Base-by-base conservation (phyloP, 2,888 invertebrate genomes). In the Tolmerus cingulatus region DNA sequence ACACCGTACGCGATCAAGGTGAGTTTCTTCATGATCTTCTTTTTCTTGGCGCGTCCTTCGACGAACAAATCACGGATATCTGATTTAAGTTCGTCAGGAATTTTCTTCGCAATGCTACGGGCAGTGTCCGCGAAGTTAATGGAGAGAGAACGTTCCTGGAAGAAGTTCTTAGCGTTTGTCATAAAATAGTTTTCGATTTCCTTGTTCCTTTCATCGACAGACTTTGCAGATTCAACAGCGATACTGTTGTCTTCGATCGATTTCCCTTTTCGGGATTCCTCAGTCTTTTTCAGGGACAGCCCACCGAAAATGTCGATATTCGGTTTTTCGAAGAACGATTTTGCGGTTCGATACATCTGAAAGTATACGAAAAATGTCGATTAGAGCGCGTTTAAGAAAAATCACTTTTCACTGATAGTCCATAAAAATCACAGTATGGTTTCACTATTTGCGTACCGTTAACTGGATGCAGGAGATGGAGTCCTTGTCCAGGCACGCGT, bases 401-500 rank as follows among this genome's bases (percentile, higher is more conserved):
- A 55, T 77, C 55, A 46, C 79, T 57, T 81, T 78, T 78, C 87
- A 88, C 88, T 88, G 87, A 77, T 88, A 88, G 86, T 88, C 88
- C 88, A 88, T 79, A 55, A 81, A 34, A 55, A 27, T 82, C 57
- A 82, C 82, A 82, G 7, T 7, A 90, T 34, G 7, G 7, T 90
- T 89, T 90, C 89, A 87, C 12, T 46, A 51, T 82, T 91, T 91
- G 90, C 93, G 91, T 92, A 93, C 93, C 93, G 93, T 93, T 90
- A 94, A 92, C 92, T 95, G 95, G 88, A 95, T 92, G 92, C 95
- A 95, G 89, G 94, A 94, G 89, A 95, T 95, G 87, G 95, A 95
- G 92, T 95, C 95, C 90, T 93, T 93, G 89, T 93, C 92, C 89
- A 95, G 92, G 90, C 95, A 95, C 89, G 94, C 93, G 90, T 94